These are phyloP conservation scores for Caenorhabditis imperialis DNA, from an alignment of 2,888 invertebrate species.

Conservation along the genomic window DNA sequence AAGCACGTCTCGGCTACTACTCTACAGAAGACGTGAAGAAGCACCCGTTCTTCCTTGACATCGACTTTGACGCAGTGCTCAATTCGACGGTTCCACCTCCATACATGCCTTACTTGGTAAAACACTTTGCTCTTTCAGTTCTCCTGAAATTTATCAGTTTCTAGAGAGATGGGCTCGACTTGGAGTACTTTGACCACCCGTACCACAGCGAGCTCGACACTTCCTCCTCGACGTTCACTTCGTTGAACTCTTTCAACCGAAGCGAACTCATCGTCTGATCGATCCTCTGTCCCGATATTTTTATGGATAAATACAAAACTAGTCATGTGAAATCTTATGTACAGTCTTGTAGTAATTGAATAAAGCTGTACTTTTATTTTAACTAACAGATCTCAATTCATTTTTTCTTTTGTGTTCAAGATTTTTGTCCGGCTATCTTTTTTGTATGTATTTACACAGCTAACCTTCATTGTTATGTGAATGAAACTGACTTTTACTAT, in stretches of 20 bases:
- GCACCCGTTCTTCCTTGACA: slow-evolving; percentile 47
- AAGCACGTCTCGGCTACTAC: slow-evolving; percentile 45
- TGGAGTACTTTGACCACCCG: slow-evolving; percentile 36
- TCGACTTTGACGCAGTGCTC: slow-evolving; percentile 30
- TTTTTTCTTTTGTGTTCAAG: too few species aligned
- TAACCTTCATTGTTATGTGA: too few species aligned
- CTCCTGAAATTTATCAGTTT: neutral
- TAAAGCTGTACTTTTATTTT: slow-evolving; percentile 8
- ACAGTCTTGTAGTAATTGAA: neutral
- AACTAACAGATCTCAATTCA: slow-evolving; percentile 19
- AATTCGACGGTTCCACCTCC: slow-evolving; percentile 22
- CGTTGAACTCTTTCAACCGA: slow-evolving; percentile 8
- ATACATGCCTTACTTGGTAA: slow-evolving; percentile 30
- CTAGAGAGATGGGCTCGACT: slow-evolving; percentile 30
- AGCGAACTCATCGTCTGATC: slow-evolving; percentile 14
- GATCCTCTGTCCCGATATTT: neutral
- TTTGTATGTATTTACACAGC: too few species aligned
- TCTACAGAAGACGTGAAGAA: slow-evolving; percentile 39
- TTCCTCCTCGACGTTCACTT: slow-evolving; percentile 17
- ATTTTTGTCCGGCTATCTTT: too few species aligned
- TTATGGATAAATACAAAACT: too few species aligned
- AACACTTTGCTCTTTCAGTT: neutral
- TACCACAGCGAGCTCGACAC: slow-evolving; percentile 25
- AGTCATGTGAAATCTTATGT: too few species aligned
- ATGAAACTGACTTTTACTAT: too few species aligned